Percentiles rank a stretch among this genome's conserved stretches.
Conservation (phyloP, 2,797 vertebrate species). For the Falco concolor region DNA sequence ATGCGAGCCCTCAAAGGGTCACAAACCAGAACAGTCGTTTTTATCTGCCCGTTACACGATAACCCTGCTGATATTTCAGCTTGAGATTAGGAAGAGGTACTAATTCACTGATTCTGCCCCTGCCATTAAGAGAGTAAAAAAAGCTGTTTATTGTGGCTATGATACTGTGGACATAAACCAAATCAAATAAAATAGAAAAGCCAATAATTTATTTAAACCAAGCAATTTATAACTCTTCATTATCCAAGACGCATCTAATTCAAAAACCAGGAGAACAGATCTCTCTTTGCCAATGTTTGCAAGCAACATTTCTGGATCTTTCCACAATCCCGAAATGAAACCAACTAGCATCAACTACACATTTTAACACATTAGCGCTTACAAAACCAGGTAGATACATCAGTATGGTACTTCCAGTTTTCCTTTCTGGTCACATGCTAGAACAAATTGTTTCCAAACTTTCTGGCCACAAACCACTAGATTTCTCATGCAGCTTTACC, state of each 20-base stretch:
- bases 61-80: neutral
- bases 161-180: slow-evolving; percentile 13
- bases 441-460: neutral
- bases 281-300: neutral
- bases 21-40: neutral
- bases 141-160: slow-evolving; percentile 34
- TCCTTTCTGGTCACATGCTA: neutral
- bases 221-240: slow-evolving; percentile 4
- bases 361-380: neutral
- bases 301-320: neutral
- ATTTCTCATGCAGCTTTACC: neutral
- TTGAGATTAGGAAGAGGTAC: neutral
- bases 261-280: neutral
- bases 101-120: neutral
- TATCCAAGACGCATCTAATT: neutral
- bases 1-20: neutral
- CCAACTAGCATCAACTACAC: neutral
- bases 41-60: neutral
- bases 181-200: slow-evolving; percentile 26
- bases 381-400: neutral
- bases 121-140: neutral
- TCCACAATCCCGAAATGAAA: neutral
- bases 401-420: neutral
- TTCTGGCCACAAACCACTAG: neutral
- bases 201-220: slow-evolving; percentile 36